Evolutionary conservation across 1,140 invertebrate genomes (phyloP), one percentile per base, ranked within the genome.

Genomic region (Bicyclus anynana): DNA sequence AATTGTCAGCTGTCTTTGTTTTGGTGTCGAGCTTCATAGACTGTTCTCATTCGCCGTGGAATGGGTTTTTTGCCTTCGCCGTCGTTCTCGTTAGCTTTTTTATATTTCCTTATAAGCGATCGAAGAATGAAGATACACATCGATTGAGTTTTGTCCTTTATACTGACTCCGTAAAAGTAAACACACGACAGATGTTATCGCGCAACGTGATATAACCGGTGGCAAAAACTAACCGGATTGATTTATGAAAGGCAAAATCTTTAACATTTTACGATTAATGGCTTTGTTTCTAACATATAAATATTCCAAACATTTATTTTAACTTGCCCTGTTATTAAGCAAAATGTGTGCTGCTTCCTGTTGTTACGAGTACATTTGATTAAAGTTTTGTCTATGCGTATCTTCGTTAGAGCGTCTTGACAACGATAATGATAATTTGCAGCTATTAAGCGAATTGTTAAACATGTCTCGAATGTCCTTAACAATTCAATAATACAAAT

Each of bases 1-100:
- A 72, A 73, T 69, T 62, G 61, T 53, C 47, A 33, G 44, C 44
- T 53, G 29, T 55, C 33, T 62, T 58, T 68, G 62, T 64, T 61
- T 60, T 58, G 40, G 59, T 46, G 35, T 27, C 33, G 27, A 60
- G 14, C 38, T 58, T 23, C 7, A 13, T 35, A 47, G 3, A 44
- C 17, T 44, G 40, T 20, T 44, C 40, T 18, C 0, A 44, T 20
- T 44, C 12, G 18, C 16, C 12, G 40, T 20, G 40, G 18, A 44
- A 44, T 44, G 40, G 40, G 40, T 44, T 44, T 49, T 44, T 49
- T 49, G 47, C 47, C 26, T 17, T 49, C 12, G 47, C 17, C 35
- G 16, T 21, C 44, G 10, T 51, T 20, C 37, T 46, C 9, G 17
- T 20, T 44, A 20, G 20, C 20, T 44, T 44, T 44, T 44, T 20